Conservation (phyloP, 1,140 invertebrate species). For the Drosophila orosa region DNA sequence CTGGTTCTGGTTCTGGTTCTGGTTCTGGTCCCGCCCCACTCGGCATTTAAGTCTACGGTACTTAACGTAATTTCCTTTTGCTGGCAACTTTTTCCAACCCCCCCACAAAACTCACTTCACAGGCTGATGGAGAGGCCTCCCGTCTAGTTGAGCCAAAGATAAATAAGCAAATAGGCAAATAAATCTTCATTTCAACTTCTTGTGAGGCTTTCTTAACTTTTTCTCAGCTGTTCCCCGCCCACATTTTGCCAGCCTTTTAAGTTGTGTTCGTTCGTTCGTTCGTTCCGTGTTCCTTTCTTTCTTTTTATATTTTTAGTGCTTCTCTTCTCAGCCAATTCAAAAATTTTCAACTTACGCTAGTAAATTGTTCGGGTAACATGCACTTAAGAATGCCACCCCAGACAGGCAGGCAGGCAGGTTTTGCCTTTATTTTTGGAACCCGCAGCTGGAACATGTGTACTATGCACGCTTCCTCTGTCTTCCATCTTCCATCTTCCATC, state of each 20-base stretch:
- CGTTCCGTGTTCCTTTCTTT: background rate
- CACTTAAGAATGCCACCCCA: conserved; percentile 65
- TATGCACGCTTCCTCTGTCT: conserved; percentile 36
- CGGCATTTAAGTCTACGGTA: conserved; percentile 67
- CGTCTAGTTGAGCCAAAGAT: conserved; percentile 70
- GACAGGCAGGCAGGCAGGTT: conserved; percentile 6
- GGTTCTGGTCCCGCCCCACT: conserved; percentile 7
- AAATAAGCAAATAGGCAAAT: conserved; percentile 82
- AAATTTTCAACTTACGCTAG: conserved; percentile 76
- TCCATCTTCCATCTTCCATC: background rate
- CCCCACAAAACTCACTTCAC: background rate
- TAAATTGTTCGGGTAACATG: conserved; percentile 82
- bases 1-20: background rate
- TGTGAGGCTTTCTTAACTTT: conserved; percentile 66
- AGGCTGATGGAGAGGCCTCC: conserved; percentile 14
- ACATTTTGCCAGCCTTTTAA: conserved; percentile 25
- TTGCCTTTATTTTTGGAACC: conserved; percentile 40
- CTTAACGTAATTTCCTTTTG: conserved; percentile 67
- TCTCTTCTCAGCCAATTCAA: conserved; percentile 67
- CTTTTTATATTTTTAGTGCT: conserved; percentile 7
- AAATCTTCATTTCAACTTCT: conserved; percentile 81
- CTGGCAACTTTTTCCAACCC: conserved; percentile 22
- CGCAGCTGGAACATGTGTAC: conserved; percentile 76
- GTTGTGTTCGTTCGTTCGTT: conserved; percentile 16
- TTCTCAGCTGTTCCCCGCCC: conserved; percentile 46